Percentiles rank a stretch among this genome's conserved stretches.
Conservation (phyloP, 1,140 invertebrate genomes). For the Nasonia vitripennis region DNA sequence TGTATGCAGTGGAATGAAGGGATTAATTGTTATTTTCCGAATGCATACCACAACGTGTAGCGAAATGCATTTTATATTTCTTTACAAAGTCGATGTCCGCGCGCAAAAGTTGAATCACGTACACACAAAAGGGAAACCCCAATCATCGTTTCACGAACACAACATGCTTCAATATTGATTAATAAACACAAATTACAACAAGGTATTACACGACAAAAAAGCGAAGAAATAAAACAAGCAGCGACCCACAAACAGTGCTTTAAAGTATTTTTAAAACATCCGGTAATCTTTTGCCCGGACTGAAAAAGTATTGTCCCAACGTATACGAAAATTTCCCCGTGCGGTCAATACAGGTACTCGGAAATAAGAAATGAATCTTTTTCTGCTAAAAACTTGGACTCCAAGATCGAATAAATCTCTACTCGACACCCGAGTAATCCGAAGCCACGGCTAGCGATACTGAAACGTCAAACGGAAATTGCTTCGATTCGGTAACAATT, state of each 20-base stretch:
- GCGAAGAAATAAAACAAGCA: neutral
- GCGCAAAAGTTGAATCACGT: neutral
- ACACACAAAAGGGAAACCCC: neutral
- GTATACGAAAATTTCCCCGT: too few species aligned
- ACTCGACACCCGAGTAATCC: too few species aligned
- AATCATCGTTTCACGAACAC: constrained; percentile 8
- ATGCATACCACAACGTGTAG: too few species aligned
- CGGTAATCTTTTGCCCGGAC: too few species aligned
- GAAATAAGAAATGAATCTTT: neutral
- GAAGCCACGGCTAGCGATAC: neutral
- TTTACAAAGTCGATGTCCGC: constrained; percentile 26
- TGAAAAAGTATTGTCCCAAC: too few species aligned
- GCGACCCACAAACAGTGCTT: neutral
- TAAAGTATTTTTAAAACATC: too few species aligned
- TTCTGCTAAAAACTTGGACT: neutral
- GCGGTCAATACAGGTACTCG: too few species aligned
- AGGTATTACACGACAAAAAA: neutral
- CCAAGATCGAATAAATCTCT: too few species aligned
- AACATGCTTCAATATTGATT: constrained; percentile 42
- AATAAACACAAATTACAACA: neutral
- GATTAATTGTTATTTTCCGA: too few species aligned
- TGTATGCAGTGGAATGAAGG: too few species aligned
- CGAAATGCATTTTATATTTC: too few species aligned
- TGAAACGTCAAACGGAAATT: neutral
- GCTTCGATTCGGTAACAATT: neutral